A percentile compares a stretch with the other conserved stretches of the same genome.
Evolutionary conservation across 2,797 vertebrate genomes (phyloP).

Genomic region (Dendrocincla tyrannina): DNA sequence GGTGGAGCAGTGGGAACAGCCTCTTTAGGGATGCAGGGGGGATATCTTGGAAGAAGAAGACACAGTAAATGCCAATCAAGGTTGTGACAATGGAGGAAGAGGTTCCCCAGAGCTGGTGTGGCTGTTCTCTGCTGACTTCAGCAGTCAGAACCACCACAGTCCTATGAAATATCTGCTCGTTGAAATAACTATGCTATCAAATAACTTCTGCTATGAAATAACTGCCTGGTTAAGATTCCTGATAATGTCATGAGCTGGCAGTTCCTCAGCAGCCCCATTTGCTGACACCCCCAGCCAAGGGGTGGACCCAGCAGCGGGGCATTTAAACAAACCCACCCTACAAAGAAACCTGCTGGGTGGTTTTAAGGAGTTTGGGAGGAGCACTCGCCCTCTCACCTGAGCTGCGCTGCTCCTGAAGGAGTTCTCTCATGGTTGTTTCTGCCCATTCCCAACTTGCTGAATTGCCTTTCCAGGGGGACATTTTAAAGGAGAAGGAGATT

Average conservation of each 20-base stretch:
- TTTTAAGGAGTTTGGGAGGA: neutral
- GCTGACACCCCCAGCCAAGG: neutral
- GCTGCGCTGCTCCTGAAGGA: neutral
- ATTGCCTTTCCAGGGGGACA: constrained; percentile 70
- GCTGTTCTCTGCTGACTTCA: neutral
- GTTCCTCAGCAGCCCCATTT: neutral
- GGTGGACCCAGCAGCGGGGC: neutral
- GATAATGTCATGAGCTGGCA: neutral
- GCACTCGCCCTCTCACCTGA: rapidly evolving
- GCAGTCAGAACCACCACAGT: neutral
- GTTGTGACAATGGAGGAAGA: neutral
- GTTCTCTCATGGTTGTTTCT: neutral
- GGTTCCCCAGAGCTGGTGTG: rapidly evolving
- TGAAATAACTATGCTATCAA: too few species aligned
- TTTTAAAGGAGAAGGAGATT: constrained; percentile 74
- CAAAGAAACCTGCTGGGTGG: neutral
- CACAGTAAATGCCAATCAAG: neutral
- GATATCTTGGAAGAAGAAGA: neutral
- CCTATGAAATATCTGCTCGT: neutral
- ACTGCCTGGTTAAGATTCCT: neutral
- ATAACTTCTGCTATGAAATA: neutral
- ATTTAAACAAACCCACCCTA: neutral
- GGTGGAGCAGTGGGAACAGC: neutral
- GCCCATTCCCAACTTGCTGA: constrained; percentile 31
- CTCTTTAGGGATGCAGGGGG: neutral